Percentiles rank a stretch among this genome's conserved stretches.
These are phyloP conservation scores for Ptychoptera albimana DNA, from an alignment of 2,888 invertebrate species.

Conservation along the genomic window DNA sequence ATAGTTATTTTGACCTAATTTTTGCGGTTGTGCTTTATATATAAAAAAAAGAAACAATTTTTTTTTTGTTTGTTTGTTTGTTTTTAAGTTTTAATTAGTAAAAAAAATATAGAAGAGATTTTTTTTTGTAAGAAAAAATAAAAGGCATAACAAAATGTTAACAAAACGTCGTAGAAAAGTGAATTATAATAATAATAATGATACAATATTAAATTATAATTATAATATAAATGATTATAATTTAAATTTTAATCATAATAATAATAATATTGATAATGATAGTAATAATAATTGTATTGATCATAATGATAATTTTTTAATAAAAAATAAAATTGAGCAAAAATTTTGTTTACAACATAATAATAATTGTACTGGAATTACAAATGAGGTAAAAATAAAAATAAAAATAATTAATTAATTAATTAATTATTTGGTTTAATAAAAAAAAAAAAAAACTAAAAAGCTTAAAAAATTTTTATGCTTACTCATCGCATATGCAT, in stretches of 20 bases:
- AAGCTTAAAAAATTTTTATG: too few species aligned
- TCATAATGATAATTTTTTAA: background rate
- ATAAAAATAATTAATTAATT: background rate
- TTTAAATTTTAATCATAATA: background rate
- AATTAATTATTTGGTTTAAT: too few species aligned
- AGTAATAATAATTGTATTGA: too few species aligned
- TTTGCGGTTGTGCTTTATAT: too few species aligned
- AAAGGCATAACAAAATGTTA: background rate
- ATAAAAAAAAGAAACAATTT: too few species aligned
- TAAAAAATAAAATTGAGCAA: slow-evolving; percentile 4
- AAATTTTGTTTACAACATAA: slow-evolving; percentile 8
- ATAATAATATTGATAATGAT: too few species aligned
- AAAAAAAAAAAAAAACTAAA: too few species aligned
- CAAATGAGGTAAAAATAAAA: slow-evolving; percentile 5
- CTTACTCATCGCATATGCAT: too few species aligned
- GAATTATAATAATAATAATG: background rate
- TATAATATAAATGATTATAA: background rate
- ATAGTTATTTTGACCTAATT: too few species aligned
- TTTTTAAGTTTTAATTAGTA: too few species aligned
- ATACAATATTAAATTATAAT: background rate
- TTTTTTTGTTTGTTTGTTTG: too few species aligned
- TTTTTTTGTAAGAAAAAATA: background rate
- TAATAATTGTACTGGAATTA: slow-evolving; percentile 7
- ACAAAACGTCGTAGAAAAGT: background rate
- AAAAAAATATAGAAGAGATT: background rate